phyloP scores from a whole-genome alignment of 2,113 vertebrate species.

The Crypturellus undulatus region DNA sequence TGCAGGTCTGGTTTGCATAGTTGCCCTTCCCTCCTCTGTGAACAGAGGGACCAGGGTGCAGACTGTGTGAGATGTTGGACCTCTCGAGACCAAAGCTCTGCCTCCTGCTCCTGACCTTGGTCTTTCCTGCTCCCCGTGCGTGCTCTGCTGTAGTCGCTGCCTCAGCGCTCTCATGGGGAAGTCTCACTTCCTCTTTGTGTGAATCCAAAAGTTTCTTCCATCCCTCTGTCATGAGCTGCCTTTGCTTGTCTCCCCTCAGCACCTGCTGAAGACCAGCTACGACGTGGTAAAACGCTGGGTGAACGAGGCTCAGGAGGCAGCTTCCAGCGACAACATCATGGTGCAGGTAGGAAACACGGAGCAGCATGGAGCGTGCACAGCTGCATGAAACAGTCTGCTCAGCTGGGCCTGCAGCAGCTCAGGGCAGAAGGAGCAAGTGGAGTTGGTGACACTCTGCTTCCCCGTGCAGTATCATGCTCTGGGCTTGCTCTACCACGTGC shows the following conservation, averaged over 20 bases:
- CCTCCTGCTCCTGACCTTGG: background rate
- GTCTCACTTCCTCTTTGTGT: background rate
- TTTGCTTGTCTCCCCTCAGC: slow-evolving; percentile 63
- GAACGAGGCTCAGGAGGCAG: slow-evolving; percentile 86
- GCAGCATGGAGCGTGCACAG: background rate
- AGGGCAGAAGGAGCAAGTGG: background rate
- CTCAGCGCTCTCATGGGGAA: background rate
- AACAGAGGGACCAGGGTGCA: background rate
- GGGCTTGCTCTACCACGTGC: slow-evolving; percentile 84
- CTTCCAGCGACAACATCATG: slow-evolving; percentile 87
- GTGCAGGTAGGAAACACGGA: slow-evolving; percentile 77
- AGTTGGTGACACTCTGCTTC: background rate
- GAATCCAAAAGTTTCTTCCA: background rate
- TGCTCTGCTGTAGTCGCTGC: background rate
- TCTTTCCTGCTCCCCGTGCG: background rate
- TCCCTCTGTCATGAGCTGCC: background rate
- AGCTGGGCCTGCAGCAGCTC: background rate
- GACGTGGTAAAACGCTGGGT: slow-evolving; percentile 88
- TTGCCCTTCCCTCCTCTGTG: background rate
- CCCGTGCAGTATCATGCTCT: slow-evolving; percentile 81
- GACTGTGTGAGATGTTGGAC: background rate
- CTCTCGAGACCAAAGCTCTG: background rate
- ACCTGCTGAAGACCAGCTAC: slow-evolving; percentile 83
- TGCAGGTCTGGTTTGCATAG: background rate
- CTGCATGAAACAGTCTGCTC: background rate